Evolutionary conservation across 2,888 invertebrate genomes (phyloP).

Genomic region (Pachliopta kotzebuea): DNA sequence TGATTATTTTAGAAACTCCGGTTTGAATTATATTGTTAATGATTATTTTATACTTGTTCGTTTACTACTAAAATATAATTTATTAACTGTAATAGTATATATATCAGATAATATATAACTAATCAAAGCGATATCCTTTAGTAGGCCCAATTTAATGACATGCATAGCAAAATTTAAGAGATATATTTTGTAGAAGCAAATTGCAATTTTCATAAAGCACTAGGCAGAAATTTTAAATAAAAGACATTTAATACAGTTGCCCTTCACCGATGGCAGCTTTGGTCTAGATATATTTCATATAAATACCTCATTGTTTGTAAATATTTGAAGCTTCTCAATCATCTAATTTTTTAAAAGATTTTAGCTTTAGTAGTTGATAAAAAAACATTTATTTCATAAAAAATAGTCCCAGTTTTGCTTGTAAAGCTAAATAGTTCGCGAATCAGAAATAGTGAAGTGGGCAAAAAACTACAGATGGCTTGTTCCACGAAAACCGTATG

Average conservation of each 20-base stretch:
- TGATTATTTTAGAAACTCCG: background rate
- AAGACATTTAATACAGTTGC: background rate
- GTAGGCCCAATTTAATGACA: background rate
- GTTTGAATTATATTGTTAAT: background rate
- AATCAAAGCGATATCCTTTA: background rate
- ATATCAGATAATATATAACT: background rate
- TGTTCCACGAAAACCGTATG: background rate
- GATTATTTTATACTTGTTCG: no score
- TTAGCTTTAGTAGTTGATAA: background rate
- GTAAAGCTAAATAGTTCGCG: background rate
- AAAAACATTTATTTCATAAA: background rate
- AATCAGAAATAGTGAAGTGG: no score
- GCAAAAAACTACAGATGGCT: background rate
- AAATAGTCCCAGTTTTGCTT: background rate
- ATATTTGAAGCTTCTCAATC: background rate
- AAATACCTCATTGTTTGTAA: background rate
- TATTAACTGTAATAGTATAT: background rate
- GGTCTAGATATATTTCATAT: background rate
- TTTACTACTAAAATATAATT: background rate
- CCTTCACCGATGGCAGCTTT: conserved; percentile 1
- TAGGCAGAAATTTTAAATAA: background rate
- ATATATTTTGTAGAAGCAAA: conserved; percentile 1
- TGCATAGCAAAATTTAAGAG: background rate
- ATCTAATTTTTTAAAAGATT: background rate
- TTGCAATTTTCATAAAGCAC: conserved; percentile 1